A percentile compares a stretch with the other conserved stretches of the same genome.
Conservation (phyloP, 2,888 invertebrate species). For the Stenchaetothrips biformis region DNA sequence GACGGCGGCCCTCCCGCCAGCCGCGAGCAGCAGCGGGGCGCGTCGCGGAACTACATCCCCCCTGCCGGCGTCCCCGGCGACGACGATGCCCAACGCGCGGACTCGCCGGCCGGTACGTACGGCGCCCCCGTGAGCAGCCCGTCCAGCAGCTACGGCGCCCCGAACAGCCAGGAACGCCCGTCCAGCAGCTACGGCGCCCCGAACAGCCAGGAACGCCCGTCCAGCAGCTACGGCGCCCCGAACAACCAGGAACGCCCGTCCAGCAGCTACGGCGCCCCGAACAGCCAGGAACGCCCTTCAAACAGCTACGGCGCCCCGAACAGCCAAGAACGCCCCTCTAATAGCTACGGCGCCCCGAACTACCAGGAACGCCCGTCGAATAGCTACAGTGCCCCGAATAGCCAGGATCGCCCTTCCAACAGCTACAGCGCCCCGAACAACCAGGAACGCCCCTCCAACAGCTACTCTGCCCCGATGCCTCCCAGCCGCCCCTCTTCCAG, state of each 20-base stretch:
- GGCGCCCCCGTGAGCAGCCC: neutral
- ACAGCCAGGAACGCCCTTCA: neutral
- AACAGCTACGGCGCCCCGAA: neutral
- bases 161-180: neutral
- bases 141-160: neutral
- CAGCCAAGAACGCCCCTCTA: neutral
- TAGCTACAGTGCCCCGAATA: neutral
- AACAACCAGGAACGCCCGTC: neutral
- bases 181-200: neutral
- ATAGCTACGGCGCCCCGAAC: neutral
- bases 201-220: neutral
- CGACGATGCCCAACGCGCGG: neutral
- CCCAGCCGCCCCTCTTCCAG: neutral
- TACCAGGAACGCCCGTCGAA: neutral
- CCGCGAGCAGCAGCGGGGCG: neutral
- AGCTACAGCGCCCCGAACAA: neutral
- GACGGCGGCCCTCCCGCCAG: neutral
- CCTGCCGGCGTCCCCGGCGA: constrained; percentile 7
- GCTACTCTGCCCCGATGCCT: neutral
- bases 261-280: neutral
- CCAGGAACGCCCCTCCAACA: neutral
- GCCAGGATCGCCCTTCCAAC: neutral
- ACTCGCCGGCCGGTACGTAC: neutral
- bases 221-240: neutral
- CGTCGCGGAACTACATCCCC: neutral